These are phyloP conservation scores for Polypedilum pembai DNA, from an alignment of 1,140 invertebrate species.

Conservation along the genomic window DNA sequence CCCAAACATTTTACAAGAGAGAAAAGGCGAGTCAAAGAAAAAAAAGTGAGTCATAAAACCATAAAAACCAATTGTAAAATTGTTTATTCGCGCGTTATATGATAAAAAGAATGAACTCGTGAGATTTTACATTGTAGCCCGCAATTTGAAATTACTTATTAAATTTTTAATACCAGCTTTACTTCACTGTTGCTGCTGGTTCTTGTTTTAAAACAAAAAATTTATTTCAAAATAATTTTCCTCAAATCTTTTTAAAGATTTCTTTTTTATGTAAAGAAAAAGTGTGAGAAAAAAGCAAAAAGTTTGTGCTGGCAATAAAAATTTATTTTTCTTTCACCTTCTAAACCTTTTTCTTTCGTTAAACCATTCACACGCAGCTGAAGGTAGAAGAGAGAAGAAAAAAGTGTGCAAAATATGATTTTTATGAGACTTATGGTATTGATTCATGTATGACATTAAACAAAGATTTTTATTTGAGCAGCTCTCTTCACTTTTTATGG, in stretches of 20 bases:
- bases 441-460: slow-evolving; percentile 7
- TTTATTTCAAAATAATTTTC: background rate
- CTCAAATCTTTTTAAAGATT: background rate
- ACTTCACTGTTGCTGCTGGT: background rate
- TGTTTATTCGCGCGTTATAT: too few relatives aligned
- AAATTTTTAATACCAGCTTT: background rate
- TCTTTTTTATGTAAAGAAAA: background rate
- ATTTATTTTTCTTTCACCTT: slow-evolving; percentile 7
- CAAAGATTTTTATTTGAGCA: background rate
- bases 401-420: slow-evolving; percentile 19
- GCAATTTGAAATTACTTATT: too few relatives aligned
- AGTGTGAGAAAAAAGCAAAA: background rate
- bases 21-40: too few relatives aligned
- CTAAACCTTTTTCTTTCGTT: background rate
- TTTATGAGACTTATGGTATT: background rate
- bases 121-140: too few relatives aligned
- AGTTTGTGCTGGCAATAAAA: background rate
- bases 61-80: too few relatives aligned
- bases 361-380: background rate
- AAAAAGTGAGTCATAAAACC: too few relatives aligned
- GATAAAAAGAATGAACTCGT: too few relatives aligned
- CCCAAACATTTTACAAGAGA: too few relatives aligned
- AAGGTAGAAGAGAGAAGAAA: too few relatives aligned
- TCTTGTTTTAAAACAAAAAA: background rate
- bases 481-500: too few relatives aligned